Conservation (phyloP, 2,113 vertebrate genomes). For the Ictidomys tridecemlineatus region DNA sequence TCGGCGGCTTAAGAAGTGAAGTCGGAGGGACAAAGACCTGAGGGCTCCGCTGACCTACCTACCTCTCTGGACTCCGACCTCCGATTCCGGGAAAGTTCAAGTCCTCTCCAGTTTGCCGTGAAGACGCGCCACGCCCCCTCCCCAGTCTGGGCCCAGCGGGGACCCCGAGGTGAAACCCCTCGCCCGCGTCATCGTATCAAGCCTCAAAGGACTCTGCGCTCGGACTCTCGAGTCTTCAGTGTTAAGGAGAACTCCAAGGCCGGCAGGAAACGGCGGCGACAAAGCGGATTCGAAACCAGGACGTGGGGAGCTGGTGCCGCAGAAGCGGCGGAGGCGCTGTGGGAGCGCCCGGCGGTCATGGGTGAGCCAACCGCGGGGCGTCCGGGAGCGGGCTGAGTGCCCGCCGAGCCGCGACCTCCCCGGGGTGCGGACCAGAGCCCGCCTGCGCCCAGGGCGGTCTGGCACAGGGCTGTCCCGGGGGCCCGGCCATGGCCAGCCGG, state of each 20-base stretch:
- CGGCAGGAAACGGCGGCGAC: background rate
- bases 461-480: background rate
- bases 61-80: background rate
- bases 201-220: background rate
- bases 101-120: background rate
- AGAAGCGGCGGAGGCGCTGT: background rate
- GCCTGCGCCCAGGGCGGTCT: background rate
- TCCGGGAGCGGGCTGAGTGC: background rate
- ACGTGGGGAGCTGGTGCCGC: conserved; percentile 10
- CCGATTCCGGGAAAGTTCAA: background rate
- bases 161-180: background rate
- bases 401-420: background rate
- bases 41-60: background rate
- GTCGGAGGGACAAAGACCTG: background rate
- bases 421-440: background rate
- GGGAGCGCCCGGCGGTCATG: conserved; percentile 51
- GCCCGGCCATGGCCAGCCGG: conserved; percentile 92
- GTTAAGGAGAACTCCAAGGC: background rate
- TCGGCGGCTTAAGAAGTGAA: background rate
- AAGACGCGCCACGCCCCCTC: conserved; percentile 64
- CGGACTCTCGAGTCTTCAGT: background rate
- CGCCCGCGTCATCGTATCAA: background rate
- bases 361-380: background rate
- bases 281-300: conserved; percentile 64
- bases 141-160: background rate